A percentile compares a stretch with the other conserved stretches of the same genome.
Evolutionary conservation across 1,140 invertebrate species (phyloP).

Genomic region (Heliconius congener): DNA sequence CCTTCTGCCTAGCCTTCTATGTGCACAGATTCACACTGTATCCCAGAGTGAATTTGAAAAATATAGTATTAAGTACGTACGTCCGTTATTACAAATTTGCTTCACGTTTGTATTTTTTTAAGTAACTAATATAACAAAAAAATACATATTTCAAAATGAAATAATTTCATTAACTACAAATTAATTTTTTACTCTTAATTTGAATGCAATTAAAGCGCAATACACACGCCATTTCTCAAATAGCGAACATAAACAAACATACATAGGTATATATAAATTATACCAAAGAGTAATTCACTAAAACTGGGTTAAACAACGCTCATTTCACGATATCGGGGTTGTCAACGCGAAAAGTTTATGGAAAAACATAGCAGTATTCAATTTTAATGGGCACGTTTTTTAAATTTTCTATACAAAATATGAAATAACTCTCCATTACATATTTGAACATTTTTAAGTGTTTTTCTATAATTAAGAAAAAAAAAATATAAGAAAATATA

Average conservation of each 20-base stretch:
- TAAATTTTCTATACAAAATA: slow-evolving; percentile 29
- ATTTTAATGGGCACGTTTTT: slow-evolving; percentile 31
- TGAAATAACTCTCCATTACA: slow-evolving; percentile 43
- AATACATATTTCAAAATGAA: background rate
- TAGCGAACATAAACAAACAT: background rate
- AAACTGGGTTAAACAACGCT: slow-evolving; percentile 17
- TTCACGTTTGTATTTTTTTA: too few relatives aligned
- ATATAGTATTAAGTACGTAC: too few relatives aligned
- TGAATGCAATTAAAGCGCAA: too few relatives aligned
- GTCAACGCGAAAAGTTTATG: slow-evolving; percentile 32
- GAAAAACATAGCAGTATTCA: slow-evolving; percentile 27
- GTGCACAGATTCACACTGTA: too few relatives aligned
- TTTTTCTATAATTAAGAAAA: too few relatives aligned
- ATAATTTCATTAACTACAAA: background rate
- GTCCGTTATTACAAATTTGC: too few relatives aligned
- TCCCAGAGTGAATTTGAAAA: too few relatives aligned
- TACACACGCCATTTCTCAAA: too few relatives aligned
- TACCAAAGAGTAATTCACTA: background rate
- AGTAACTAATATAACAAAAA: background rate
- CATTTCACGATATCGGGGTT: slow-evolving; percentile 28
- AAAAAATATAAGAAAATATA: too few relatives aligned
- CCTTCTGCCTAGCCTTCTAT: too few relatives aligned
- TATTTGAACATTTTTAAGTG: too few relatives aligned
- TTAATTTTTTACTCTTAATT: background rate
- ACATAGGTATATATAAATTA: background rate